Conservation (phyloP, 2,797 vertebrate genomes). For the Rhyacichthys aspro region DNA sequence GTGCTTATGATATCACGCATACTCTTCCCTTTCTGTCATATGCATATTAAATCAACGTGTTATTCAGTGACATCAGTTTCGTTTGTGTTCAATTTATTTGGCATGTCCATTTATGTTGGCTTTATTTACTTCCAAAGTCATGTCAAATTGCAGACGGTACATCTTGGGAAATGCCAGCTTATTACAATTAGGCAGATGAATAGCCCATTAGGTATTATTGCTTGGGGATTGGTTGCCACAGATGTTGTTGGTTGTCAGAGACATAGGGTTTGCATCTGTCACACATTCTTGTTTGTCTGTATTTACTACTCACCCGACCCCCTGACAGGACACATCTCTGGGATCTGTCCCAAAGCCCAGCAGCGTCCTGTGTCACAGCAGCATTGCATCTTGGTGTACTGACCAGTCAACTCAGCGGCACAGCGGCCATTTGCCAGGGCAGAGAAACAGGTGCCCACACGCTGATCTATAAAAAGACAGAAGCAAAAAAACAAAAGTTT, state of each 20-base stretch:
- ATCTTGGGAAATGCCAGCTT: not conserved
- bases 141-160: conserved; percentile 21
- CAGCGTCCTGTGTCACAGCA: conserved; percentile 95
- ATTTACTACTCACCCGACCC: conserved; percentile 87
- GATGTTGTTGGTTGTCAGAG: conserved; percentile 11
- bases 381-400: conserved; percentile 93
- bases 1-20: conserved; percentile 51
- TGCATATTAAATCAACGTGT: conserved; percentile 19
- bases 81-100: conserved; percentile 27
- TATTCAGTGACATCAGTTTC: conserved; percentile 1
- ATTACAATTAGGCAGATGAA: not conserved
- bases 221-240: not conserved
- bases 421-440: conserved; percentile 91
- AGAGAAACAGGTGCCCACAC: conserved; percentile 90
- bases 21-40: conserved; percentile 12
- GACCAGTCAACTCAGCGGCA: conserved; percentile 87
- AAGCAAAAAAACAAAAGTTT: not conserved
- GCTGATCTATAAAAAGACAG: conserved; percentile 85
- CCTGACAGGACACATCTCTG: conserved; percentile 94
- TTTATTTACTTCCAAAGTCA: conserved; percentile 30
- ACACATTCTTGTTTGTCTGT: conserved; percentile 11
- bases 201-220: conserved; percentile 2
- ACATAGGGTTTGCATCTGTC: not conserved
- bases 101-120: conserved; percentile 12
- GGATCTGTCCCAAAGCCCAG: conserved; percentile 89